phyloP scores from a whole-genome alignment of 2,888 invertebrate genomes.

The Altica lythri region DNA sequence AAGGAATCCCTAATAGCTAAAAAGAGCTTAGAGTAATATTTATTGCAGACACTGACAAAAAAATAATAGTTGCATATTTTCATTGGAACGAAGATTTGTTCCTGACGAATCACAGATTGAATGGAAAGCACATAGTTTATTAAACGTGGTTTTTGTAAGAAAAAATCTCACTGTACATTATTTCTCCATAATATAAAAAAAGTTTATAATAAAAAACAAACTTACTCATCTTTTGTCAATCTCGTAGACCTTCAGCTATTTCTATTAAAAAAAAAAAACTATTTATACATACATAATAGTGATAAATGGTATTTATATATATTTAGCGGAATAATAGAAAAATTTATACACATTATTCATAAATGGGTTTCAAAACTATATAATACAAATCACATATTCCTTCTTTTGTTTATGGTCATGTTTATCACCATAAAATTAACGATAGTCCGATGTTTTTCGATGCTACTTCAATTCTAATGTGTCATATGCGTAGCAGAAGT shows the following conservation, averaged over 20 bases:
- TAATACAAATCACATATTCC: constrained; percentile 23
- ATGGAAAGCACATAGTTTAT: no score
- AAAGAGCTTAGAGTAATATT: no score
- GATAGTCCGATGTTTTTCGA: background rate
- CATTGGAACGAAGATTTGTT: no score
- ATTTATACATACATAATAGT: constrained; percentile 10
- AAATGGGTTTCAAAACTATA: constrained; percentile 16
- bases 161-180: no score
- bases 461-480: constrained; percentile 34
- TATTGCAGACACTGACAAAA: no score
- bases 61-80: no score
- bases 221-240: no score
- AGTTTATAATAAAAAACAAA: no score
- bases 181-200: no score
- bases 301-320: constrained; percentile 12
- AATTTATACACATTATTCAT: constrained; percentile 14
- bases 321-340: constrained; percentile 16
- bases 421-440: background rate
- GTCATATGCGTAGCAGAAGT: constrained; percentile 44
- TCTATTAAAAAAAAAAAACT: background rate
- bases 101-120: no score
- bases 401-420: background rate
- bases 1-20: no score
- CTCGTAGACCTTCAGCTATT: background rate
- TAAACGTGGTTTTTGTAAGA: no score